Conservation (phyloP, 2,888 invertebrate species). For the Cordylochernes scorpioides region DNA sequence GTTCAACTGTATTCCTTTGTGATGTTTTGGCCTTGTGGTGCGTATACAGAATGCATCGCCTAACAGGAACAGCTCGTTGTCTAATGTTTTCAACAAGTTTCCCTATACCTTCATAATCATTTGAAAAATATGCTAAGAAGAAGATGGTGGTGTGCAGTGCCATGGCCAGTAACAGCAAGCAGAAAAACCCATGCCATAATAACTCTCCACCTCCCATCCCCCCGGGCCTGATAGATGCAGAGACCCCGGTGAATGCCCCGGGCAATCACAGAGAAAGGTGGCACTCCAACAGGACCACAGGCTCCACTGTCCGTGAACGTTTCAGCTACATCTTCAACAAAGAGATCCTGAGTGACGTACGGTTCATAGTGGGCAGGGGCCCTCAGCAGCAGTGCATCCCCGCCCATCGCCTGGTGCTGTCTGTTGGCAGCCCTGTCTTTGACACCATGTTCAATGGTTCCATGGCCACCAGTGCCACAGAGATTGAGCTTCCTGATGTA, state of each 20-base stretch:
- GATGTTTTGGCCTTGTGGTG: too few species aligned
- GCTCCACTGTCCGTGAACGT: constrained; percentile 43
- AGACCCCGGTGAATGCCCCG: constrained; percentile 10
- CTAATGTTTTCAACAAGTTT: too few species aligned
- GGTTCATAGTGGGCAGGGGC: constrained; percentile 47
- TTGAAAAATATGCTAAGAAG: too few species aligned
- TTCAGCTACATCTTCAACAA: constrained; percentile 39
- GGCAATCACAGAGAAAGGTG: constrained; percentile 10
- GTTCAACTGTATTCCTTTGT: too few species aligned
- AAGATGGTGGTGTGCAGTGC: too few species aligned
- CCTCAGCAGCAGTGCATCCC: constrained; percentile 39
- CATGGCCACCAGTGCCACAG: constrained; percentile 36
- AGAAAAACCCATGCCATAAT: too few species aligned
- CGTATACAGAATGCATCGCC: too few species aligned
- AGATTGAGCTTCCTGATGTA: constrained; percentile 53
- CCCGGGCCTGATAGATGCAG: too few species aligned
- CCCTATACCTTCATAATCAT: too few species aligned
- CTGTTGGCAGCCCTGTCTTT: constrained; percentile 56
- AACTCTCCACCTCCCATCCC: too few species aligned
- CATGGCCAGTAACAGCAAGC: too few species aligned
- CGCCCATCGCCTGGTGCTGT: constrained; percentile 48
- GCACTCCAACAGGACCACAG: constrained; percentile 29
- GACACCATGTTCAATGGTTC: constrained; percentile 62
- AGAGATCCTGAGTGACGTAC: constrained; percentile 40
- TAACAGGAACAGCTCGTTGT: too few species aligned